Conservation (phyloP, 1,140 invertebrate genomes). For the Callitettix versicolor region DNA sequence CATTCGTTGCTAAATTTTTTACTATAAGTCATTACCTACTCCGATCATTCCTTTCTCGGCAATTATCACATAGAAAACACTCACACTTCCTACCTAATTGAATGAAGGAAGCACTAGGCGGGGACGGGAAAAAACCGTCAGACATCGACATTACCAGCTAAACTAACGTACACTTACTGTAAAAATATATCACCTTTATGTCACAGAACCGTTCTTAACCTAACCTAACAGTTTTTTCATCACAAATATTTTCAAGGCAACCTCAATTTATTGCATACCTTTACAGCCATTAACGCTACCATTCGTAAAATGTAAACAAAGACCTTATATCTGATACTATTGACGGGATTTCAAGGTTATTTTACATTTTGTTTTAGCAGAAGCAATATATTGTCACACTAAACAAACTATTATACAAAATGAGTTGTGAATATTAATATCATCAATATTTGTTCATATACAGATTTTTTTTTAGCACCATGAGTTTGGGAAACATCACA, state of each 20-base stretch:
- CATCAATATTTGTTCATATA: no score
- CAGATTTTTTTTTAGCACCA: no score
- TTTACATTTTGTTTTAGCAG: no score
- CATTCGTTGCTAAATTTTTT: conserved; percentile 13
- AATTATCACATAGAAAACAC: not conserved
- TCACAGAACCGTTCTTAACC: conserved; percentile 1
- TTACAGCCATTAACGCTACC: not conserved
- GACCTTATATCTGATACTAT: no score
- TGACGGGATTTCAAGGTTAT: no score
- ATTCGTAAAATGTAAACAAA: not conserved
- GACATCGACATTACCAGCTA: no score
- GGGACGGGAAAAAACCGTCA: not conserved
- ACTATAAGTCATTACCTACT: not conserved
- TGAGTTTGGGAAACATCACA: no score
- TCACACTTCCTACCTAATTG: conserved; percentile 4
- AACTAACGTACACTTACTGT: conserved; percentile 3
- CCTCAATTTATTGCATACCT: not conserved
- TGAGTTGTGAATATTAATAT: no score
- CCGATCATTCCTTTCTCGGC: no score
- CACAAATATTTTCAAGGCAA: not conserved
- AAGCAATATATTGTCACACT: no score
- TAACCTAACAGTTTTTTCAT: not conserved
- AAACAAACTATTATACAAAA: no score
- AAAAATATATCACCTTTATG: conserved; percentile 2
- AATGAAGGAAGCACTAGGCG: conserved; percentile 8